phyloP scores from a whole-genome alignment of 23 tunicate species.

The Ascidia mentula region DNA sequence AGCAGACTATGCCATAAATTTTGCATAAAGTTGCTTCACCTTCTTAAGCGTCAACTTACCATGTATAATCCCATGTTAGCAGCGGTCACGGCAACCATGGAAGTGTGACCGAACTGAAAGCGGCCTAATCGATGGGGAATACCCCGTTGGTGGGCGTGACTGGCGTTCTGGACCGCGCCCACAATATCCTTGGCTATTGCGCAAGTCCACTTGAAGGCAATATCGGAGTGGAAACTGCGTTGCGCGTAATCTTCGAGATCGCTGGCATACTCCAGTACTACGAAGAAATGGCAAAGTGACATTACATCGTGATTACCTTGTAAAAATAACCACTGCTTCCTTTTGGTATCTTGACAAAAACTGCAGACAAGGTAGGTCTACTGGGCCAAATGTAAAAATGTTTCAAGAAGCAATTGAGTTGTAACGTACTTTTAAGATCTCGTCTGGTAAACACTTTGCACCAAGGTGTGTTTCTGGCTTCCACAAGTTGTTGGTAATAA shows the following conservation, averaged over 20 bases:
- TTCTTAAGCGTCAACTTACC: too few species aligned
- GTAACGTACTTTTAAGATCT: slow-evolving; percentile 19
- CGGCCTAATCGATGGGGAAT: neutral
- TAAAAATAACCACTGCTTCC: too few species aligned
- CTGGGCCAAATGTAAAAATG: neutral
- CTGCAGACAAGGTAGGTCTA: neutral
- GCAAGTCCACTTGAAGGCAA: slow-evolving; percentile 23
- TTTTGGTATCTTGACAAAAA: too few species aligned
- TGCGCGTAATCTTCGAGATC: slow-evolving; percentile 31
- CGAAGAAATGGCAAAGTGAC: neutral
- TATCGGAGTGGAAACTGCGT: slow-evolving; percentile 2
- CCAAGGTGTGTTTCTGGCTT: slow-evolving; percentile 6
- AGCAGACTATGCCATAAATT: too few species aligned
- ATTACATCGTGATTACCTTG: neutral
- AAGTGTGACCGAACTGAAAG: neutral
- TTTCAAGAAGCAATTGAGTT: neutral
- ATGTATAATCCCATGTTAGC: neutral
- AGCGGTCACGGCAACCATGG: neutral
- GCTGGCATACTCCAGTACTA: slow-evolving; percentile 29
- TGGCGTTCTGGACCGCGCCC: neutral
- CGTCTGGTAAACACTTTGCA: slow-evolving; percentile 11
- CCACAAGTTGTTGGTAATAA: neutral
- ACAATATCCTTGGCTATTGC: slow-evolving; percentile 14
- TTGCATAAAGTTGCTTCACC: too few species aligned
- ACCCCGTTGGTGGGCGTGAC: neutral